A percentile compares a stretch with the other conserved stretches of the same genome.
These are phyloP conservation scores for Marmota flaviventris DNA, from an alignment of 2,113 vertebrate genomes.

Conservation along the genomic window DNA sequence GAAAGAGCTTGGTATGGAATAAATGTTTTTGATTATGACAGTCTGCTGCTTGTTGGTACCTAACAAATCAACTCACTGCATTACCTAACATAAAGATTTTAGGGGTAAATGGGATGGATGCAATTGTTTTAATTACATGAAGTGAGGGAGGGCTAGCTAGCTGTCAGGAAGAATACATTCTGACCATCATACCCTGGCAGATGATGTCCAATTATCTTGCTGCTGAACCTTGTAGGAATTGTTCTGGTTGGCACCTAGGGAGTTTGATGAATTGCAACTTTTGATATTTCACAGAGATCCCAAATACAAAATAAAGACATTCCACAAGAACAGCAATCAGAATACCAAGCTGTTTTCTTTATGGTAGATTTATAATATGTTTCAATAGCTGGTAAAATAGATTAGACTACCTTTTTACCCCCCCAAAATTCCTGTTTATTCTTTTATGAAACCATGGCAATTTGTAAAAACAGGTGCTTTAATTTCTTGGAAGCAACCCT, in stretches of 20 bases:
- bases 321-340: not conserved
- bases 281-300: not conserved
- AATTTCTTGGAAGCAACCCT: not conserved
- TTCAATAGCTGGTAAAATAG: not conserved
- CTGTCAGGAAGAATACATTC: not conserved
- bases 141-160: not conserved
- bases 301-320: not conserved
- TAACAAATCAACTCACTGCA: not conserved
- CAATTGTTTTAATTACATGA: not conserved
- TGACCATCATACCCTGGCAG: not conserved
- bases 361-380: not conserved
- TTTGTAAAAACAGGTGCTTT: constrained; percentile 62
- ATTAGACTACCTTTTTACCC: not conserved
- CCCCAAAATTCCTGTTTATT: constrained; percentile 8
- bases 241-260: not conserved
- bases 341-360: constrained; percentile 17
- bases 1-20: not conserved
- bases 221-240: not conserved
- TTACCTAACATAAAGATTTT: not conserved
- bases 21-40: not conserved
- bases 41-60: not conserved
- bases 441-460: constrained; percentile 37
- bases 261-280: not conserved
- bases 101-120: not conserved
- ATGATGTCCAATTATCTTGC: not conserved